Evolutionary conservation across 2,888 invertebrate species (phyloP), one percentile per base, ranked within the genome.

Genomic region (Spatulosminthurus flaviceps): DNA sequence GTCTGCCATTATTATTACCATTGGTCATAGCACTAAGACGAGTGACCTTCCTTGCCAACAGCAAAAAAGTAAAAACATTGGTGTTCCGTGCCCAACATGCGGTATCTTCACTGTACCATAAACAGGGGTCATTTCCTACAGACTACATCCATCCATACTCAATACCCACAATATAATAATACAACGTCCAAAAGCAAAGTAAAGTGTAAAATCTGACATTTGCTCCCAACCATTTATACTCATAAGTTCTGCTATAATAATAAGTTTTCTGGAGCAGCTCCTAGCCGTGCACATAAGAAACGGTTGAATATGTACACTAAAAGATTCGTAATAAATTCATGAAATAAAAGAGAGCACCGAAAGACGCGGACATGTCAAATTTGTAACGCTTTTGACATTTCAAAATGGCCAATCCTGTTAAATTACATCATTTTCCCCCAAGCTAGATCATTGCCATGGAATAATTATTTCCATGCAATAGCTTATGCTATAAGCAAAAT

Each of bases 41-140:
- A 64, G 64, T 64, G 64, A 64, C 64, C 64, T 22, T 64, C 64
- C 64, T 64, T 64, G 64, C 64, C 64, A 64, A 26, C 22, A 22
- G 64, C 64, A 64, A 64, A 64, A 22, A 64, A 34, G 34, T 34
- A 34, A 64, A 22, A 26, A 64, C 24, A n/a, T 24, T 9, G 16
- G 9, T 51, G 64, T 64, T 64, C 64, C 64, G 22, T 64, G n/a
- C 11, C 64, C 64, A 24, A n/a, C 26, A 26, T 64, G 22, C 24
- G 64, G 22, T 64, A 11, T 64, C 24, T 24, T 64, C 64, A 24
- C 1, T n/a, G n/a, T 51, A 64, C n/a, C n/a, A n/a, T n/a, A n/a
- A n/a, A n/a, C n/a, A n/a, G 24, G 24, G 64, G 11, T 22, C 64
- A 64, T 64, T 64, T 64, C 24, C 64, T 22, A 64, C 24, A 9